These are phyloP conservation scores for Pemphredon lugubris DNA, from an alignment of 2,888 invertebrate genomes.

Conservation along the genomic window DNA sequence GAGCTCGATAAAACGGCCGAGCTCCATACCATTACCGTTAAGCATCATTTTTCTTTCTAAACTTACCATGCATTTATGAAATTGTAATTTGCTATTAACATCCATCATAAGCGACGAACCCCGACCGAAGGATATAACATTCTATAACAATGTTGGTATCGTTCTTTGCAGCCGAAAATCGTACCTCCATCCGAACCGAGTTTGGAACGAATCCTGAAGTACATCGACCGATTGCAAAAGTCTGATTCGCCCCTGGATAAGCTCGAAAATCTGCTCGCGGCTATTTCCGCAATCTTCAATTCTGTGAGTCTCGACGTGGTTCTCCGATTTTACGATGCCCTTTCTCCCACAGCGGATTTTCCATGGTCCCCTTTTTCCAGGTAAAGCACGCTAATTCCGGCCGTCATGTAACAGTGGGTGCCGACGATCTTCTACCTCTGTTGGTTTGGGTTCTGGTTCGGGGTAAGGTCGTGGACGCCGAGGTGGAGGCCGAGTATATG, in stretches of 20 bases:
- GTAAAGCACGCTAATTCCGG: conserved; percentile 86
- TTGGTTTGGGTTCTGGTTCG: conserved; percentile 96
- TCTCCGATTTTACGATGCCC: background rate
- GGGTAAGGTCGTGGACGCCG: conserved; percentile 94
- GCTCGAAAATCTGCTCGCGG: conserved; percentile 93
- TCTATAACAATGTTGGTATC: too few species aligned
- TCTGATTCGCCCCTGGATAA: conserved; percentile 97
- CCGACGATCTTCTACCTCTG: conserved; percentile 95
- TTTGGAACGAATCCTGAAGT: conserved; percentile 89
- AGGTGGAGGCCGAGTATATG: conserved; percentile 98
- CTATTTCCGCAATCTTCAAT: conserved; percentile 93
- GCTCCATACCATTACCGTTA: too few species aligned
- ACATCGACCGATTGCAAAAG: conserved; percentile 91
- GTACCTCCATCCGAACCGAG: conserved; percentile 89
- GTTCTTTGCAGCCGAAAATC: conserved; percentile 84
- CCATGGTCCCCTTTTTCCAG: conserved; percentile 77
- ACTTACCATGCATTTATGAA: too few species aligned
- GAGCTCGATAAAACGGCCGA: background rate
- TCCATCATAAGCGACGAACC: too few species aligned
- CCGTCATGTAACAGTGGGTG: conserved; percentile 85
- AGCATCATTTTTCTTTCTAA: too few species aligned
- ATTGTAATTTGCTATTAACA: too few species aligned
- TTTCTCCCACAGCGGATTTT: background rate
- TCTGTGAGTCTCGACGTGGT: conserved; percentile 82
- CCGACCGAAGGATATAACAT: too few species aligned